Conservation (phyloP, 2,888 invertebrate species). For the Drepanosiphum platanoidis region DNA sequence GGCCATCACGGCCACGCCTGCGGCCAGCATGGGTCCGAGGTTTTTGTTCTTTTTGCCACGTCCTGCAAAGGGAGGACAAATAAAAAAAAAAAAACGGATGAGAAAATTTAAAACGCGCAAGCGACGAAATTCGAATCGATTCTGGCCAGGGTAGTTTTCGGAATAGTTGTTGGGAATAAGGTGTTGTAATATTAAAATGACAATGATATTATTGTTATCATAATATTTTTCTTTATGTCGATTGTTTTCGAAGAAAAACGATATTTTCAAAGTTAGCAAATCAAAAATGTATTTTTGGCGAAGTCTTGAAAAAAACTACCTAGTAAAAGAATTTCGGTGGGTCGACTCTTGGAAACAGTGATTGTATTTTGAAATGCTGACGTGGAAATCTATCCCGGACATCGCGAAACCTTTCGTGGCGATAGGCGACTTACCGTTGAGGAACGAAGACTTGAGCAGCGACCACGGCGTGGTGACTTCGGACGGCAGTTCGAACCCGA, state of each 20-base stretch:
- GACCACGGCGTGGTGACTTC: slow-evolving; percentile 40
- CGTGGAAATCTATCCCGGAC: too few relatives aligned
- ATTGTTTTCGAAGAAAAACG: too few relatives aligned
- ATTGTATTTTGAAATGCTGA: too few relatives aligned
- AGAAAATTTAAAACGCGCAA: not conserved
- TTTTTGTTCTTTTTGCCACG: slow-evolving; percentile 73
- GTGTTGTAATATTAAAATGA: too few relatives aligned
- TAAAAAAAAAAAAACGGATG: not conserved
- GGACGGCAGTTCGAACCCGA: slow-evolving; percentile 34
- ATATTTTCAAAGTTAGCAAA: too few relatives aligned
- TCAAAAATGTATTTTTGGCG: too few relatives aligned
- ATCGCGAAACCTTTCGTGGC: not conserved
- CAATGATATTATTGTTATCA: too few relatives aligned
- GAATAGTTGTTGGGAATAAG: not conserved
- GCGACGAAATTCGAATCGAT: not conserved
- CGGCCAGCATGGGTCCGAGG: slow-evolving; percentile 72
- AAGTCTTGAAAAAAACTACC: too few relatives aligned
- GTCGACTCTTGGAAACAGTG: too few relatives aligned
- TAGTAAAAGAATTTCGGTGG: too few relatives aligned
- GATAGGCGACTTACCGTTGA: slow-evolving; percentile 16
- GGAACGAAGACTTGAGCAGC: slow-evolving; percentile 30
- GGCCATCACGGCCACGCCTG: slow-evolving; percentile 76
- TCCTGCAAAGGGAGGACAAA: slow-evolving; percentile 66
- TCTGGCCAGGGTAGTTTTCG: too few relatives aligned
- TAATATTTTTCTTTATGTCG: too few relatives aligned